Evolutionary conservation across 2,113 vertebrate species (phyloP).

Genomic region (Solea solea): DNA sequence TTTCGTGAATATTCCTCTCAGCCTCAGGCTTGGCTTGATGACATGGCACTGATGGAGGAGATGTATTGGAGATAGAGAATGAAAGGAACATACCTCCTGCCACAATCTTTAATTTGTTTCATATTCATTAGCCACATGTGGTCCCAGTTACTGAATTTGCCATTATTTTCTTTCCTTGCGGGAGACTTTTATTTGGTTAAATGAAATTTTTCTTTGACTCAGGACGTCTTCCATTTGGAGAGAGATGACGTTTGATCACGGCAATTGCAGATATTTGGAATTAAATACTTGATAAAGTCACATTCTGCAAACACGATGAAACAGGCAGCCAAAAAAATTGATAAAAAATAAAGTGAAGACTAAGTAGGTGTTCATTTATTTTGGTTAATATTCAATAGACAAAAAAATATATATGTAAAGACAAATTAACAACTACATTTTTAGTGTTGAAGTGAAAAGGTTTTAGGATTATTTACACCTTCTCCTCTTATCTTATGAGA

Average conservation of each 20-base stretch:
- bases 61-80: conserved; percentile 71
- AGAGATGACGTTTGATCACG: conserved; percentile 28
- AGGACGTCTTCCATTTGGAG: conserved; percentile 21
- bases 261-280: conserved; percentile 25
- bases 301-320: conserved; percentile 10
- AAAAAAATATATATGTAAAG: no score
- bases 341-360: no score
- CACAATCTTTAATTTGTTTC: conserved; percentile 68
- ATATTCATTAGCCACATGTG: conserved; percentile 71
- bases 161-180: conserved; percentile 52
- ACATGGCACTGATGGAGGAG: conserved; percentile 75
- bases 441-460: no score
- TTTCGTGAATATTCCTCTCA: conserved; percentile 57
- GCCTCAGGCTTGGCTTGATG: conserved; percentile 58
- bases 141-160: conserved; percentile 68
- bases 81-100: conserved; percentile 62
- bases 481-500: no score
- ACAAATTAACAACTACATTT: no score
- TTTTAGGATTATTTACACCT: no score
- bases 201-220: conserved; percentile 13
- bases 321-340: no score
- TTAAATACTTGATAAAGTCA: conserved; percentile 18
- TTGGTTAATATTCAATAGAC: no score
- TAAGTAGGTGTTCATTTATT: no score
- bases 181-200: conserved; percentile 28